Evolutionary conservation across 2,113 vertebrate species (phyloP).

Genomic region (Emydura subglobosa): DNA sequence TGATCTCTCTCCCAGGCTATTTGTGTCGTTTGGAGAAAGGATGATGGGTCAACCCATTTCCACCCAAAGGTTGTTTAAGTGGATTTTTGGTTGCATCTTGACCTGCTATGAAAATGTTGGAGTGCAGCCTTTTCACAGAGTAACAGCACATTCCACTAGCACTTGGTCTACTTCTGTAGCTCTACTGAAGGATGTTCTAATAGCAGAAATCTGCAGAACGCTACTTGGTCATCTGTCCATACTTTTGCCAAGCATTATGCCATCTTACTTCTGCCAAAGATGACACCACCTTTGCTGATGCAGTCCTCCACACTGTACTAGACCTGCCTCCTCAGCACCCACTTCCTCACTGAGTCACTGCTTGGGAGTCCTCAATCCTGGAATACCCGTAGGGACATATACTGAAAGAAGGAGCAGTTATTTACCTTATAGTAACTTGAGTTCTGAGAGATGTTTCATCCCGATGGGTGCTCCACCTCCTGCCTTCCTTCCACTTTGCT

Average conservation of each 20-base stretch:
- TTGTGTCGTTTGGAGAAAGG: no score
- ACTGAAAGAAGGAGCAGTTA: not conserved
- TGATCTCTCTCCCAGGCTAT: no score
- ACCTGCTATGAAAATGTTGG: no score
- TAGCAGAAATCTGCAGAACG: not conserved
- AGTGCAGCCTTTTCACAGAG: no score
- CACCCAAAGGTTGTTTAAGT: no score
- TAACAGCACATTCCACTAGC: no score
- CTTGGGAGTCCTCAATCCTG: no score
- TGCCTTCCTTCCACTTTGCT: not conserved
- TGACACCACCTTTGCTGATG: not conserved
- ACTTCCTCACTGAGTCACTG: no score
- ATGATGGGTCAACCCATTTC: no score
- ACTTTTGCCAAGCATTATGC: not conserved
- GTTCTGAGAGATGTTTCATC: not conserved
- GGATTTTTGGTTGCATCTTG: no score
- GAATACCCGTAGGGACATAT: not conserved
- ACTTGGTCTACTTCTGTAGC: no score
- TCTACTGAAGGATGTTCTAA: no score
- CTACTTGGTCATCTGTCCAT: not conserved
- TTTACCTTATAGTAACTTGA: not conserved
- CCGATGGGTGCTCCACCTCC: not conserved
- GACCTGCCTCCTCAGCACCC: not conserved
- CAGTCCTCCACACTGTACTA: not conserved
- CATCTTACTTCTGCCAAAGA: not conserved